Conservation (phyloP, 2,113 vertebrate species). For the Triplophysa tibetana region DNA sequence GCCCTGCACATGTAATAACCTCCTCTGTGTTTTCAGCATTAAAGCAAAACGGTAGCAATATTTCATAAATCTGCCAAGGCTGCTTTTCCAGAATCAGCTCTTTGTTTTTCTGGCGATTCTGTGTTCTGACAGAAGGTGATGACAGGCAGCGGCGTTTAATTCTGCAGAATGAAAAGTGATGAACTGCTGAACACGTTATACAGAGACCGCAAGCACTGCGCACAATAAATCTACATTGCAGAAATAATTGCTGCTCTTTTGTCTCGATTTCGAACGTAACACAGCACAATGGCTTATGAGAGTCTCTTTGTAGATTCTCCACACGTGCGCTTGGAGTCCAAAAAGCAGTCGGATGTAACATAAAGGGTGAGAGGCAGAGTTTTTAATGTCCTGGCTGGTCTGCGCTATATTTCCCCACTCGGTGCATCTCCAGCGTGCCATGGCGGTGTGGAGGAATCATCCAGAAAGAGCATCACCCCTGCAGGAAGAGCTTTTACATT, state of each 20-base stretch:
- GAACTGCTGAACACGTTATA: constrained; percentile 51
- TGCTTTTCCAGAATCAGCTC: constrained; percentile 35
- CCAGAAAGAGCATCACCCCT: constrained; percentile 56
- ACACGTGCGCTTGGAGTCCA: not conserved
- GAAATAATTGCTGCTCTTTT: constrained; percentile 60
- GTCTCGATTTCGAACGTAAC: constrained; percentile 39
- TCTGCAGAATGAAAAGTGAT: constrained; percentile 43
- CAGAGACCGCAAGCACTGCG: constrained; percentile 31
- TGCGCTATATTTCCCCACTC: not conserved
- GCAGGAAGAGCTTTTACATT: constrained; percentile 60
- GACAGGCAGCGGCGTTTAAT: constrained; percentile 52
- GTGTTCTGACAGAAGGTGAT: constrained; percentile 44
- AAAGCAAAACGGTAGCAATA: constrained; percentile 2
- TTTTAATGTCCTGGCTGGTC: constrained; percentile 24
- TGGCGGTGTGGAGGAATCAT: constrained; percentile 48
- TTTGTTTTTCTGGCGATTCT: constrained; percentile 38
- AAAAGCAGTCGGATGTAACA: constrained; percentile 9
- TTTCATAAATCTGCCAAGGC: constrained; percentile 27
- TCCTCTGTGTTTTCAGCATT: constrained; percentile 18
- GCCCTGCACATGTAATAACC: constrained; percentile 13
- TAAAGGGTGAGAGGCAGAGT: not conserved
- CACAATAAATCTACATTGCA: constrained; percentile 49
- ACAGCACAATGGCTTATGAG: constrained; percentile 3
- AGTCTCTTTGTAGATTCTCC: constrained; percentile 2
- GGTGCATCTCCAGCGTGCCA: constrained; percentile 31